A percentile compares a stretch with the other conserved stretches of the same genome.
phyloP scores from a whole-genome alignment of 2,113 vertebrate species.

The Ctenodactylus gundi region DNA sequence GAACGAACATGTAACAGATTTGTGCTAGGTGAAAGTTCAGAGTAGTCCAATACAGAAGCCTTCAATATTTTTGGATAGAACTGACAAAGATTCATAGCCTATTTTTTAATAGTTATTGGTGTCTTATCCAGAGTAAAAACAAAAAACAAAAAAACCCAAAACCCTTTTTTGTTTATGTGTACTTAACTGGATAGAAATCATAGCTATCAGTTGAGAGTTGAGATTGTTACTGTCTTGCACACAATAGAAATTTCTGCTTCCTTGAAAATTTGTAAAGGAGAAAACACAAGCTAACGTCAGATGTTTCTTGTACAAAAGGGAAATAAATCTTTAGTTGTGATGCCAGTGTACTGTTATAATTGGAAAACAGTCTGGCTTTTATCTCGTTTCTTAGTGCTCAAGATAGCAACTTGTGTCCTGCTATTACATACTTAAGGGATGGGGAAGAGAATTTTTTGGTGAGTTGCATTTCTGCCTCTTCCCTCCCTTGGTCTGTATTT shows the following conservation, averaged over 20 bases:
- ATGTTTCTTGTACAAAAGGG: not conserved
- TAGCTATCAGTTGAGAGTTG: not conserved
- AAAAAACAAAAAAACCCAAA: no score
- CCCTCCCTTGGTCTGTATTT: not conserved
- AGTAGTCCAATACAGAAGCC: not conserved
- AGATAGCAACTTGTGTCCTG: not conserved
- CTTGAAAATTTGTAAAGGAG: conserved; percentile 3
- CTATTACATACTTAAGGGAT: not conserved
- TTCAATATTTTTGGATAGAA: not conserved
- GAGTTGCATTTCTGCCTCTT: not conserved
- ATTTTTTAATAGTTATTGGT: not conserved
- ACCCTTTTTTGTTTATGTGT: not conserved
- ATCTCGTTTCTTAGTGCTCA: not conserved
- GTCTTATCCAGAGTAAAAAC: not conserved
- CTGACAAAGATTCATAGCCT: not conserved
- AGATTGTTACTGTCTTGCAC: not conserved
- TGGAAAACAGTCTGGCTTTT: not conserved
- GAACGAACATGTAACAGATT: not conserved
- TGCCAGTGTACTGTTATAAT: not conserved
- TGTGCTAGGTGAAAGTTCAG: not conserved
- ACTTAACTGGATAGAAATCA: conserved; percentile 16
- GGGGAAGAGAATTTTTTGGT: not conserved
- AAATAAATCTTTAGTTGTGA: not conserved
- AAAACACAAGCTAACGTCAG: not conserved
- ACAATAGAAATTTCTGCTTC: not conserved